Evolutionary conservation across 1,140 invertebrate genomes (phyloP).

Genomic region (Drosophila nannoptera): DNA sequence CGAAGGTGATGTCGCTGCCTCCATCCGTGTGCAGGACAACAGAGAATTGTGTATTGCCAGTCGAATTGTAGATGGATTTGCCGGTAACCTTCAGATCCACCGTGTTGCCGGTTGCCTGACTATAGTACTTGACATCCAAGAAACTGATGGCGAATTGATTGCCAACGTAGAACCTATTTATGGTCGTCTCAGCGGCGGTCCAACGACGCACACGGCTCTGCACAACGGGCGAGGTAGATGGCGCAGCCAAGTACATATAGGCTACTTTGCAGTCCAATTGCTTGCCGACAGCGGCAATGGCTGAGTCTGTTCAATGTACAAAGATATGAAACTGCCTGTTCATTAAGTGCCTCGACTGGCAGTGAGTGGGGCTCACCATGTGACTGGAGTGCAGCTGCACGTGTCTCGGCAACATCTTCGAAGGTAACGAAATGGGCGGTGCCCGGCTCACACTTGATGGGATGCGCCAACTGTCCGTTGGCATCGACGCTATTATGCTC

Average conservation of each 20-base stretch:
- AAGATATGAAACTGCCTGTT: background rate
- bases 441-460: slow-evolving; percentile 59
- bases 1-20: slow-evolving; percentile 50
- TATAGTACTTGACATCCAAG: slow-evolving; percentile 37
- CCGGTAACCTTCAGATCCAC: slow-evolving; percentile 8
- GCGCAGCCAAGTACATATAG: slow-evolving; percentile 67
- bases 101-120: background rate
- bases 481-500: slow-evolving; percentile 63
- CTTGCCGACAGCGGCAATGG: slow-evolving; percentile 62
- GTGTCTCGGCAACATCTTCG: slow-evolving; percentile 74
- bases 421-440: slow-evolving; percentile 76
- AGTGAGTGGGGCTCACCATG: slow-evolving; percentile 76
- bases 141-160: slow-evolving; percentile 67
- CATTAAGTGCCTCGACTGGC: background rate
- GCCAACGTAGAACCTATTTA: slow-evolving; percentile 22
- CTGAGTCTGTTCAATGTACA: slow-evolving; percentile 68
- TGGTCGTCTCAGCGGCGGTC: slow-evolving; percentile 46
- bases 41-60: slow-evolving; percentile 33
- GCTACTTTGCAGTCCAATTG: slow-evolving; percentile 68
- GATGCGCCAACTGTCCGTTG: slow-evolving; percentile 53
- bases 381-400: slow-evolving; percentile 77
- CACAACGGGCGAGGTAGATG: slow-evolving; percentile 48
- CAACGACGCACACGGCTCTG: slow-evolving; percentile 59
- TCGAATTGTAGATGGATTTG: slow-evolving; percentile 44
- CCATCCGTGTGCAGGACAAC: slow-evolving; percentile 29